A percentile compares a stretch with the other conserved stretches of the same genome.
Evolutionary conservation across 1,140 invertebrate genomes (phyloP).

Genomic region (Plectus sambesii): DNA sequence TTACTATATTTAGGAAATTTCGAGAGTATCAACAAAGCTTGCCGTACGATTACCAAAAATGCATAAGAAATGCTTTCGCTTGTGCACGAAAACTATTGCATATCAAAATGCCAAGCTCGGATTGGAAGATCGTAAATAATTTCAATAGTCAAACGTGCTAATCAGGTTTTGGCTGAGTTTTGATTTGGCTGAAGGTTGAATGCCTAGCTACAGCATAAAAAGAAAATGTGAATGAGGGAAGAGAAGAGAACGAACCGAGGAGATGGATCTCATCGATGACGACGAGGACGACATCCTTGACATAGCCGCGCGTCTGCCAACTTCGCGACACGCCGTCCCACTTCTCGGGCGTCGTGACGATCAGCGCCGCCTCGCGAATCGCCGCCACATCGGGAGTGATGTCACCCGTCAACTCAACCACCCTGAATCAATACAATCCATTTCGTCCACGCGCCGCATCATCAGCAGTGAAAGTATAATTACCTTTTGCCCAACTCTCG

Average conservation of each 20-base stretch:
- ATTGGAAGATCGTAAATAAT: not conserved
- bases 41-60: no score
- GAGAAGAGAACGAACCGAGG: slow-evolving; percentile 66
- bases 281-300: slow-evolving; percentile 76
- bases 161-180: slow-evolving; percentile 63
- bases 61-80: no score
- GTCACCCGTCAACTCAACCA: slow-evolving; percentile 92
- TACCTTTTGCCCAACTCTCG: slow-evolving; percentile 59
- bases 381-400: slow-evolving; percentile 79
- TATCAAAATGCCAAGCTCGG: not conserved
- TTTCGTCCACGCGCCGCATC: slow-evolving; percentile 44
- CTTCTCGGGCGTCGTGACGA: slow-evolving; percentile 97
- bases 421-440: slow-evolving; percentile 50
- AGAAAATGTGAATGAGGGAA: not conserved
- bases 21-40: no score
- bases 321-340: slow-evolving; percentile 96
- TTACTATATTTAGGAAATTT: no score
- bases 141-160: slow-evolving; percentile 46
- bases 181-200: not conserved
- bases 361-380: slow-evolving; percentile 71
- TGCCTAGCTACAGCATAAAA: not conserved
- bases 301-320: slow-evolving; percentile 91
- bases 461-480: no score
- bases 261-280: slow-evolving; percentile 98
- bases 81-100: not conserved